A percentile compares a stretch with the other conserved stretches of the same genome.
These are phyloP conservation scores for Podocnemis expansa DNA, from an alignment of 2,113 vertebrate species.

Conservation along the genomic window DNA sequence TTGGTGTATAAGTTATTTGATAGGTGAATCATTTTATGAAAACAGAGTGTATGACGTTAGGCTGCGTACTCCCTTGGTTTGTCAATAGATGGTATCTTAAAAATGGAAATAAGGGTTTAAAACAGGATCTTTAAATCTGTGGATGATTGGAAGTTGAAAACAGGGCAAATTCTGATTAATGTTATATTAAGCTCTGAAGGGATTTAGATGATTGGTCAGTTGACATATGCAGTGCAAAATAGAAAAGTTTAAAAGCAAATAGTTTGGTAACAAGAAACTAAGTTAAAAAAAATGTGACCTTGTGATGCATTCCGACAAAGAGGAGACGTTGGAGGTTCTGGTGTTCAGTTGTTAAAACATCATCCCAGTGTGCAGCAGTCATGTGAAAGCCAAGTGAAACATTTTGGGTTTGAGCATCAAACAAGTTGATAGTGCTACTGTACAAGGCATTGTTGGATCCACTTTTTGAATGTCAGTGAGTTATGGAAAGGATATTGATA, in stretches of 20 bases:
- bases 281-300: neutral
- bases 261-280: neutral
- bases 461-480: neutral
- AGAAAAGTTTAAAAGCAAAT: neutral
- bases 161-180: slow-evolving; percentile 44
- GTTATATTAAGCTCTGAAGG: neutral
- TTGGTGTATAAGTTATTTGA: neutral
- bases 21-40: neutral
- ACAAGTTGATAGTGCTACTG: neutral
- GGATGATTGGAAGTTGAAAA: slow-evolving; percentile 51
- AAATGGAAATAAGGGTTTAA: slow-evolving; percentile 25
- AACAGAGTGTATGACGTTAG: neutral
- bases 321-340: neutral
- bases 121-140: slow-evolving; percentile 54
- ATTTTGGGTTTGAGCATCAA: neutral
- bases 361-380: neutral
- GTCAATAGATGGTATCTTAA: neutral
- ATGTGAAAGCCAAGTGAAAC: slow-evolving; percentile 13
- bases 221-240: slow-evolving; percentile 10
- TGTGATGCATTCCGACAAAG: neutral
- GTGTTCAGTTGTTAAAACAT: neutral
- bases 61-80: slow-evolving; percentile 6
- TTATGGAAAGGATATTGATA: slow-evolving; percentile 18
- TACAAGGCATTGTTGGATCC: neutral
- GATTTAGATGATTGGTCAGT: slow-evolving; percentile 20